Evolutionary conservation across 53 echinoderm and acorn worm genomes (phyloP).

Genomic region (Patiria pectinifera): DNA sequence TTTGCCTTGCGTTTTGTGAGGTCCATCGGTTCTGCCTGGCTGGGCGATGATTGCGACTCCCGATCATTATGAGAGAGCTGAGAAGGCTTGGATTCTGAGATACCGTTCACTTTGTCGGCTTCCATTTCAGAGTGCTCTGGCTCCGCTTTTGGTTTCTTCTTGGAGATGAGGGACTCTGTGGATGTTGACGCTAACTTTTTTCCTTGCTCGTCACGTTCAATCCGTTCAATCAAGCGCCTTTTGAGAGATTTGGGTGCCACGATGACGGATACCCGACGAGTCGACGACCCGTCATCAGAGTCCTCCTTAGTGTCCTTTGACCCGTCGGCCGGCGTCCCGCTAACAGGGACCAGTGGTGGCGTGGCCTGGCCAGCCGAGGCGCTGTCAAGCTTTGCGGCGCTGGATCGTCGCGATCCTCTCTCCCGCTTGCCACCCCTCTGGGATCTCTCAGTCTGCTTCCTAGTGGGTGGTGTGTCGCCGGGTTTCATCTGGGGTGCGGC

Average conservation of each 20-base stretch:
- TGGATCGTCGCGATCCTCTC: slow-evolving; percentile 26
- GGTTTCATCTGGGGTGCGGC: background rate
- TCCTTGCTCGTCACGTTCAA: background rate
- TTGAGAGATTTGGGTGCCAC: slow-evolving; percentile 48
- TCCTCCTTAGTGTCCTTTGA: background rate
- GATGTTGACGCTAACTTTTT: background rate
- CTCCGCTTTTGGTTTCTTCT: slow-evolving; percentile 27
- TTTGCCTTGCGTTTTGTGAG: slow-evolving; percentile 40
- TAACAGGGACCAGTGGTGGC: background rate
- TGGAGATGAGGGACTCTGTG: background rate
- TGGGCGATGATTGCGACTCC: background rate
- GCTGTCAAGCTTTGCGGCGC: background rate
- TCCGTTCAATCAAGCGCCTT: slow-evolving; percentile 38
- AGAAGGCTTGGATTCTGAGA: background rate
- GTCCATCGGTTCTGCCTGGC: slow-evolving; percentile 48
- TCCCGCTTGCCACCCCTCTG: slow-evolving; percentile 15
- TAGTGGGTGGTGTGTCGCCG: background rate
- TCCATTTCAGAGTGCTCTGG: background rate
- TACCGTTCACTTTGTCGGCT: background rate
- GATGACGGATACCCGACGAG: slow-evolving; percentile 56
- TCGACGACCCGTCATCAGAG: slow-evolving; percentile 23
- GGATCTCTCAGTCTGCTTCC: slow-evolving; percentile 8
- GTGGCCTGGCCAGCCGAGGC: background rate
- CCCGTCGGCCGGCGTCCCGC: background rate
- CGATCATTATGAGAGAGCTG: background rate